Percentiles rank a stretch among this genome's conserved stretches.
These are phyloP conservation scores for Pogonomyrmex californicus DNA, from an alignment of 1,140 invertebrate genomes.

Conservation along the genomic window DNA sequence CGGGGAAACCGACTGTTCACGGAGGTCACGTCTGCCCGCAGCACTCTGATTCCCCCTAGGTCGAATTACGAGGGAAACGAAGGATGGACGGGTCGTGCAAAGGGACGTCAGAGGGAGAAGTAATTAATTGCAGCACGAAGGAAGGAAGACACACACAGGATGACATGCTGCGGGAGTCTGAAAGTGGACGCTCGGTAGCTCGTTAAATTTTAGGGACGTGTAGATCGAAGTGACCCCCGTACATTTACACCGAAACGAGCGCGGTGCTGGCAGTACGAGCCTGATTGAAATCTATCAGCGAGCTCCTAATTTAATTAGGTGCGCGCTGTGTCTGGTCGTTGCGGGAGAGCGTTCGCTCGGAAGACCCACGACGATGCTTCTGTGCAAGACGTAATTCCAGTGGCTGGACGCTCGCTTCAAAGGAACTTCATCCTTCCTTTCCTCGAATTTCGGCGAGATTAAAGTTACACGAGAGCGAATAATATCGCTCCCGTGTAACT, in stretches of 20 bases:
- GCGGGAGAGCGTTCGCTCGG: slow-evolving; percentile 24
- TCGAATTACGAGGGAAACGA: slow-evolving; percentile 70
- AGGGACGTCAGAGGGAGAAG: slow-evolving; percentile 54
- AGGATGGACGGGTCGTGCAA: slow-evolving; percentile 23
- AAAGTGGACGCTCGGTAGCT: slow-evolving; percentile 69
- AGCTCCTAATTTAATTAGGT: slow-evolving; percentile 78
- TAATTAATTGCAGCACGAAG: slow-evolving; percentile 78
- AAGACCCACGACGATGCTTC: slow-evolving; percentile 38
- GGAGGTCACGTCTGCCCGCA: slow-evolving; percentile 50
- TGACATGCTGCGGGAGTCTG: slow-evolving; percentile 73
- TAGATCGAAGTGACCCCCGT: slow-evolving; percentile 61
- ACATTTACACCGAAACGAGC: slow-evolving; percentile 64
- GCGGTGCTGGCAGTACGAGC: slow-evolving; percentile 46
- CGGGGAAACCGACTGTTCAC: slow-evolving; percentile 32
- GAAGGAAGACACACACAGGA: slow-evolving; percentile 53
- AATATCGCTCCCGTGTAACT: too few relatives aligned
- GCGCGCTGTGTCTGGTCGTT: slow-evolving; percentile 45
- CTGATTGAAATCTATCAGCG: slow-evolving; percentile 79
- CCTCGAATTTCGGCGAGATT: background rate
- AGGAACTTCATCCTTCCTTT: background rate
- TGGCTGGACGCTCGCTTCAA: slow-evolving; percentile 1
- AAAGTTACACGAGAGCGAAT: background rate
- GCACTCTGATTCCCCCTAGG: slow-evolving; percentile 67
- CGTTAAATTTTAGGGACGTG: slow-evolving; percentile 79
- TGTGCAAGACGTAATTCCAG: slow-evolving; percentile 48